Base-by-base conservation (phyloP, 2,113 vertebrate species). In the Picathartes gymnocephalus region DNA sequence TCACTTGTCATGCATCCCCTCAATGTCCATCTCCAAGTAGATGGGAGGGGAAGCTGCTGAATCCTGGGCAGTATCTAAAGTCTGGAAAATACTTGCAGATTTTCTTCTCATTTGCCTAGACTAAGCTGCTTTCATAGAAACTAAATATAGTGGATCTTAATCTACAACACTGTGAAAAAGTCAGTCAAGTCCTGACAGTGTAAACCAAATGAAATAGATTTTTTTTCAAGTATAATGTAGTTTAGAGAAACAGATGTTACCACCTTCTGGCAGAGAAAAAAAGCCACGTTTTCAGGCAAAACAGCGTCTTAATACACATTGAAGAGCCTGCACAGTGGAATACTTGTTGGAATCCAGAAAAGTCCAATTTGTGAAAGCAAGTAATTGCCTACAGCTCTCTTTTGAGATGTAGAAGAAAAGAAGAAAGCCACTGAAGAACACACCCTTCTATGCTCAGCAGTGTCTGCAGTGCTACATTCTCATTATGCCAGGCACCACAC, bases 161-260 rank as follows among this genome's bases (percentile, higher is more conserved):
- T 66, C 42, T 83, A 81, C n/a, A 24, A 60, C 39, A 60, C 69
- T 94, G 72, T 64, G 60, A 81, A 70, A 76, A 92, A 81, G 37
- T 66, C 64, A 85, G 56, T 88, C 54, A 95, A 71, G 24, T 81
- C 69, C 56, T 64, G 64, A 85, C 70, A 90, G 65, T 3, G 3
- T 30, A 95, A 89, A 81, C 11, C 35, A 89, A 84, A 56, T 71
- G 6, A 81, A 89, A 74, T 1, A 47, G 3, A 16, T 17, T 40
- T 54, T 69, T 82, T 62, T 20, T 4, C 16, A 79, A 70, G 16
- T 35, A 28, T 57, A 44, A 69, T 3, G 6, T 71, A n/a, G 20
- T 45, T 84, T 83, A 53, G 51, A 53, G 71, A 86, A 91, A 61
- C 83, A 94, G 65, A 94, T 62, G 72, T 93, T 95, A 91, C 56